phyloP scores from a whole-genome alignment of 2,888 invertebrate genomes.

The Suillia variegata region DNA sequence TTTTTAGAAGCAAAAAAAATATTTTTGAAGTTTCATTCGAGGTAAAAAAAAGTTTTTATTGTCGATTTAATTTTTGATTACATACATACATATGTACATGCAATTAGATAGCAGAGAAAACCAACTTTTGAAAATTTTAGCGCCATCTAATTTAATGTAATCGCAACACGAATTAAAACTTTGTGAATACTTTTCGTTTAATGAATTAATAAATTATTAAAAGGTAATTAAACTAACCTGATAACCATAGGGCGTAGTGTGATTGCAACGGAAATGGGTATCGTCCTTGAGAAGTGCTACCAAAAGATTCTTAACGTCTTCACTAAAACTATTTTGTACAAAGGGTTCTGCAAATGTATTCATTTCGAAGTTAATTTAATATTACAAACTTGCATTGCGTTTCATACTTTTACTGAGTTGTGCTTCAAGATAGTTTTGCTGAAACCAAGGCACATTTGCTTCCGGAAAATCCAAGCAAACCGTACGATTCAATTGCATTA shows the following conservation, averaged over 20 bases:
- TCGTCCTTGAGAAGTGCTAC: constrained; percentile 46
- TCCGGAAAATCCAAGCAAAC: constrained; percentile 71
- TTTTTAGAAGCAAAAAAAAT: no score
- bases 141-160: no score
- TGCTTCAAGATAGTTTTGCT: constrained; percentile 67
- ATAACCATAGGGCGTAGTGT: constrained; percentile 60
- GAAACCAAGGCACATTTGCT: constrained; percentile 71
- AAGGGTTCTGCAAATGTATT: constrained; percentile 31
- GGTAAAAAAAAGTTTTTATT: no score
- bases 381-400: background rate
- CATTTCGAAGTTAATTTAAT: background rate
- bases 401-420: constrained; percentile 61
- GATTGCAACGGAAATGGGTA: constrained; percentile 52
- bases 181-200: no score
- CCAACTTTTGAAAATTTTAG: no score
- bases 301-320: constrained; percentile 46
- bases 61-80: no score
- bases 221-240: no score
- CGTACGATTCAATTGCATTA: constrained; percentile 70
- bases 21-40: no score
- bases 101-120: no score
- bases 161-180: no score
- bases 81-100: no score
- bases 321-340: constrained; percentile 36
- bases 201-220: no score